Evolutionary conservation across 2,888 invertebrate species (phyloP).

Genomic region (Diogma glabrata): DNA sequence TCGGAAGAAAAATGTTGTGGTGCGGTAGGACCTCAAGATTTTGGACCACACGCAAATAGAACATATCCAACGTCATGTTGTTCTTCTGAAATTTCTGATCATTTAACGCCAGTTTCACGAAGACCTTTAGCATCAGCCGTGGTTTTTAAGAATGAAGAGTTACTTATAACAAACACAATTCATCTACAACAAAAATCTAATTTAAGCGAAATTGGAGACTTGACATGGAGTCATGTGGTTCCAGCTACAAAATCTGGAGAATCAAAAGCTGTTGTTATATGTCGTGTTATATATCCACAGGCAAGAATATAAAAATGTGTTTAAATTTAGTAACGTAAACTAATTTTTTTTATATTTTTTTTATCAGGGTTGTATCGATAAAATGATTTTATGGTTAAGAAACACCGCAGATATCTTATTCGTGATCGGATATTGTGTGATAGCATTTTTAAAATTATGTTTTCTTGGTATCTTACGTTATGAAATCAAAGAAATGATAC

Average conservation of each 20-base stretch:
- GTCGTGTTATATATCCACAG: constrained; percentile 22
- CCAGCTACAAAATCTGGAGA: constrained; percentile 18
- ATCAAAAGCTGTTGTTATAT: constrained; percentile 19
- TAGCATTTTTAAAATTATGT: constrained; percentile 79
- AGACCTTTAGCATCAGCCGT: constrained; percentile 21
- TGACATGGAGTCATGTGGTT: constrained; percentile 21
- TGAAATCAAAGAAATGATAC: constrained; percentile 85
- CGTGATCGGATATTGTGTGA: constrained; percentile 75
- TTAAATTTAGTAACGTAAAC: constrained; percentile 1
- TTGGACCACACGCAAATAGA: constrained; percentile 19
- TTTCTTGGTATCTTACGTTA: constrained; percentile 77
- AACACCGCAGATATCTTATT: constrained; percentile 71
- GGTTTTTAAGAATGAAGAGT: constrained; percentile 20
- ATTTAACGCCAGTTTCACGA: constrained; percentile 20
- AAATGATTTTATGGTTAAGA: constrained; percentile 60
- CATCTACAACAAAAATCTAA: constrained; percentile 19
- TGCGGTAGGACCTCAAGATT: constrained; percentile 44
- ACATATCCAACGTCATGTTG: constrained; percentile 22
- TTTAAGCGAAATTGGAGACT: constrained; percentile 20
- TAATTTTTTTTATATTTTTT: constrained; percentile 9
- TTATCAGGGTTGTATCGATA: constrained; percentile 56
- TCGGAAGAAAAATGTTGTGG: constrained; percentile 69
- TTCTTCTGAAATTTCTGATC: constrained; percentile 20
- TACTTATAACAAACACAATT: constrained; percentile 11
- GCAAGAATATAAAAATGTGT: constrained; percentile 10